Base-by-base conservation (phyloP, 2,888 invertebrate genomes). In the Pteria penguin region DNA sequence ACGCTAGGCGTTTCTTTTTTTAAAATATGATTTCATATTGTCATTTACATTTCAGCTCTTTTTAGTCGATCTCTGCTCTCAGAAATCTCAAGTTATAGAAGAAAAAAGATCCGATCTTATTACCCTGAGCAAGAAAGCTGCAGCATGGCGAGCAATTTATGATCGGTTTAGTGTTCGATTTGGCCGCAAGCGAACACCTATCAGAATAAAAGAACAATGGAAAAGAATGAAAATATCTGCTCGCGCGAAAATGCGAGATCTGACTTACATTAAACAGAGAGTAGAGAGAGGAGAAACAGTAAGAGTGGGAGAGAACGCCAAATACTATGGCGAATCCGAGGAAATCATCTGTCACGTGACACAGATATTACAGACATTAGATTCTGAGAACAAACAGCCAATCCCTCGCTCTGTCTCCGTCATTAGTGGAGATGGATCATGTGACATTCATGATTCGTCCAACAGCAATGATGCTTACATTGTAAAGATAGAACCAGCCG, bases 151-250 rank as follows among this genome's bases (percentile, higher is more conserved):
- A 8, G 55, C 55, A 8, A 66, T 72, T 22, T 63, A 65, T 36
- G 63, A 54, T 24, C 33, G 66, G 27, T 72, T 72, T 24, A 36
- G 57, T 63, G 29, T 32, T 18, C 36, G 66, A 8, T 72, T 66
- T 45, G 72, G 72, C 4, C 55, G 72, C 33, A 72, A 72, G 45
- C 57, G 72, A 18, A 65, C 72, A 4, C 72, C 65, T 1, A 58
- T 72, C 2, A 24, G 72, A n/a, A 66, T 72, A 4, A 72, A 72
- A 58, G 72, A 72, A 45, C 72, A 72, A 45, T 72, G 72, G 72
- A 72, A 72, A 58, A 33, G 72, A 36, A 72, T 72, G 72, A 72
- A 72, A 66, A 65, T 72, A n/a, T 58, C 72, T 18, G 65, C 72
- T 27, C 65, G 72, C 18, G 65, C 72, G 24, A 58, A 72, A 55